A percentile compares a stretch with the other conserved stretches of the same genome.
Evolutionary conservation across 2,888 invertebrate genomes (phyloP).

Genomic region (Drosophila aldrichi): DNA sequence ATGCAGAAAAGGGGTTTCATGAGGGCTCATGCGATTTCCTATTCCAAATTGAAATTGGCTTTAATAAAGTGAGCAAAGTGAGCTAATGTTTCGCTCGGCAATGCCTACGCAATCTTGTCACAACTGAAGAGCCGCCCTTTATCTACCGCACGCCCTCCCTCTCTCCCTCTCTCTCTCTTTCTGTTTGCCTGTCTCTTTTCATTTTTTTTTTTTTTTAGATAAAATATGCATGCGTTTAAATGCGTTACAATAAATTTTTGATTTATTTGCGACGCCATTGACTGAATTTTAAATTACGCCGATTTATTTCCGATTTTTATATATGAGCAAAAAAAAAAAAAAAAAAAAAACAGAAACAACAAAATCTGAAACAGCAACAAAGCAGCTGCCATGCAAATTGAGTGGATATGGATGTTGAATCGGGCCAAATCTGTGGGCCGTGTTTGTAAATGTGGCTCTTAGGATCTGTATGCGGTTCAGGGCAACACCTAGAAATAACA

Average conservation of each 20-base stretch:
- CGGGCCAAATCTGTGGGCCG: conserved; percentile 13
- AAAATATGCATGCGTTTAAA: conserved; percentile 75
- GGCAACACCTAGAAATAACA: conserved; percentile 42
- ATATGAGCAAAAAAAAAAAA: conserved; percentile 14
- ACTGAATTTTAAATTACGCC: conserved; percentile 75
- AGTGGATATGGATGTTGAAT: conserved; percentile 44
- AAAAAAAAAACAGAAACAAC: not conserved
- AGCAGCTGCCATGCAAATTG: conserved; percentile 67
- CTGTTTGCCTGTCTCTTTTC: no score
- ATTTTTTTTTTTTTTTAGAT: conserved; percentile 47
- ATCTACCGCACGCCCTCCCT: not conserved
- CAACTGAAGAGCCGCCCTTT: not conserved
- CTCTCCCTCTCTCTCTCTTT: not conserved
- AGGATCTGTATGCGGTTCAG: conserved; percentile 31
- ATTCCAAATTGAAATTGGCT: no score
- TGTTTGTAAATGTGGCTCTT: conserved; percentile 20
- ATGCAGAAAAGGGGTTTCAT: not conserved
- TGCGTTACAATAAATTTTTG: conserved; percentile 78
- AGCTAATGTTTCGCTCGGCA: not conserved
- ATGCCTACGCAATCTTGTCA: not conserved
- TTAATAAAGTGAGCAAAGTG: not conserved
- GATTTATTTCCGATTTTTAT: conserved; percentile 72
- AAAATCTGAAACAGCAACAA: conserved; percentile 28
- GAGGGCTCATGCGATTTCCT: no score
- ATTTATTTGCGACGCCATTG: conserved; percentile 77